Base-by-base conservation (phyloP, 2,797 vertebrate species). In the Hypotaenidia philippensis region DNA sequence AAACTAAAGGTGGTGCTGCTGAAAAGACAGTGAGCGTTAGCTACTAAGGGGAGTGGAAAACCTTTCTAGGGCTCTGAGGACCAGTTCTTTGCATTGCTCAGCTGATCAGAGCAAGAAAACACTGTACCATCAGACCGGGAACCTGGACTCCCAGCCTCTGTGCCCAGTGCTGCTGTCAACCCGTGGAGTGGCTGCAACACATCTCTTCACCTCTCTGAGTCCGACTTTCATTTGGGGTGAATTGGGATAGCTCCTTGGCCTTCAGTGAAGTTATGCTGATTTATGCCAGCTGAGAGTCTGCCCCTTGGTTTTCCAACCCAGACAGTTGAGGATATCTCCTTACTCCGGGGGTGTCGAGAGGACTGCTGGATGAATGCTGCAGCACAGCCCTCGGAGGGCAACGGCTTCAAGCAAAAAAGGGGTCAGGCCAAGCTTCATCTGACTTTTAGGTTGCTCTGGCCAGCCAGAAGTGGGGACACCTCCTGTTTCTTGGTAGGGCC, bases 341-440 rank as follows among this genome's bases (percentile, higher is more conserved):
- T 60, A 23, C 0, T 0, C 8, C 0, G 0, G 52, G 20, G 14
- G 7, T 75, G 50, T n/a, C 9, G 10, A 60, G 53, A 60, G 29
- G 49, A 64, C 15, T 0, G 0, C 0, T 9, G 25, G 40, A 70
- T 34, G 68, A 76, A 60, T 0, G 2, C 4, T 40, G 41, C 32
- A 38, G 26, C 61, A 70, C 20, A 83, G 68, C 13, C 4, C 20
- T 56, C 1, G 4, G 23, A 71, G 13, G 9, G 45, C 31, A 92
- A 74, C 0, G 3, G 21, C 32, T 82, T 52, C 59, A n/a, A 53
- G 57, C 25, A 68, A 44, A 47, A 78, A 53, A 47, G 21, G 4
- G 27, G 25, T 40, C 34, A 76, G n/a, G 25, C 17, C 5, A n/a
- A 87, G 29, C 18, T 20, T 69, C 5, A 1, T 13, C 38, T 91